Evolutionary conservation across 2,113 vertebrate species (phyloP).

Genomic region (Dunckerocampus dactyliophorus): DNA sequence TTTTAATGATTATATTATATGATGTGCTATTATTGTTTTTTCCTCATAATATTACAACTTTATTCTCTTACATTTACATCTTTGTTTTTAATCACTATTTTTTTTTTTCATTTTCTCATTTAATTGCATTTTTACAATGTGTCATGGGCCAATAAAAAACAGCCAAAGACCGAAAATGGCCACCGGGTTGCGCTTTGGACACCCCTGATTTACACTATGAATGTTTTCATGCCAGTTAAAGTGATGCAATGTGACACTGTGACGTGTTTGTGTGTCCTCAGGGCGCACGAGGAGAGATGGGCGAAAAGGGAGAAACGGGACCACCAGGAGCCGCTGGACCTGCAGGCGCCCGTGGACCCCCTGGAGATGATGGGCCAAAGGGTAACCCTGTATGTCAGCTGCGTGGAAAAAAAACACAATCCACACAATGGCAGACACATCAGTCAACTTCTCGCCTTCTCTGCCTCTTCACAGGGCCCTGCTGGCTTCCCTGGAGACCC

Average conservation of each 20-base stretch:
- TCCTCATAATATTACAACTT: too few relatives aligned
- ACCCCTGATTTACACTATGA: neutral
- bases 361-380: conserved; percentile 95
- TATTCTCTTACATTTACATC: too few relatives aligned
- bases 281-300: conserved; percentile 91
- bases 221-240: conserved; percentile 9
- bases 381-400: conserved; percentile 87
- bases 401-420: neutral
- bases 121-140: too few relatives aligned
- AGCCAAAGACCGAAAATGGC: too few relatives aligned
- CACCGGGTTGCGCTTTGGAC: too few relatives aligned
- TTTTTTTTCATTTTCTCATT: too few relatives aligned
- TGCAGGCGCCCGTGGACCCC: conserved; percentile 85
- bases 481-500: conserved; percentile 97
- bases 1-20: too few relatives aligned
- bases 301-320: conserved; percentile 97
- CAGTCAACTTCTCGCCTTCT: conserved; percentile 28
- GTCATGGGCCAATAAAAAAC: too few relatives aligned
- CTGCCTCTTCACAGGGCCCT: conserved; percentile 78
- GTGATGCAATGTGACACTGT: conserved; percentile 3
- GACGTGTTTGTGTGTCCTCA: conserved; percentile 45
- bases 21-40: too few relatives aligned
- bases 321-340: conserved; percentile 93
- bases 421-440: conserved; percentile 20
- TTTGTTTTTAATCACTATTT: too few relatives aligned